Percentiles rank a stretch among this genome's conserved stretches.
Evolutionary conservation across 1,140 invertebrate genomes (phyloP).

Genomic region (Ctenoplectra terminalis): DNA sequence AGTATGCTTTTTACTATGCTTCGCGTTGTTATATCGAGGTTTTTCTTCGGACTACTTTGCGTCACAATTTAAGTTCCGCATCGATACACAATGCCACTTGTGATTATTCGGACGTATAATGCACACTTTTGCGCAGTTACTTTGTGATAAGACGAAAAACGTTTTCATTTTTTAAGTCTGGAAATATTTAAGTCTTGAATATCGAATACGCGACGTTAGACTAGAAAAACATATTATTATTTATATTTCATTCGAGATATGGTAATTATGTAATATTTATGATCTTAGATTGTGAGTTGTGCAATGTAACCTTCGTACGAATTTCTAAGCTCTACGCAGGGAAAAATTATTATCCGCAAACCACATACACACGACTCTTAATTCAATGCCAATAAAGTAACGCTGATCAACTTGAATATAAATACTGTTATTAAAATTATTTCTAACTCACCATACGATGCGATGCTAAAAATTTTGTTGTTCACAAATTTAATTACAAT

Average conservation of each 20-base stretch:
- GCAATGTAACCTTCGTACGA: too few species aligned
- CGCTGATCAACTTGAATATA: neutral
- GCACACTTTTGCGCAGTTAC: too few species aligned
- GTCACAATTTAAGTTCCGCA: neutral
- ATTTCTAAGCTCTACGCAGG: neutral
- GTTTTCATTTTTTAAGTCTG: too few species aligned
- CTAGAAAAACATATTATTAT: neutral
- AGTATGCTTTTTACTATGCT: neutral
- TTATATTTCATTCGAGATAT: neutral
- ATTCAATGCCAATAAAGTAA: neutral
- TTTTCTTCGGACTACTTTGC: neutral
- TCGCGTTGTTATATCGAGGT: neutral
- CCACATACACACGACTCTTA: neutral
- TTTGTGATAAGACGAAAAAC: neutral
- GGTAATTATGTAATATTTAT: too few species aligned
- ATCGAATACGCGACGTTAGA: neutral
- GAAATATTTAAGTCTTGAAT: too few species aligned
- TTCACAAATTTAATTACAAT: too few species aligned
- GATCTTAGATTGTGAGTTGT: neutral
- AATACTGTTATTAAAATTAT: neutral
- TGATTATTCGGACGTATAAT: neutral
- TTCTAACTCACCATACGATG: neutral
- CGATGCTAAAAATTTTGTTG: too few species aligned
- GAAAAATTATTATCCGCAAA: neutral
- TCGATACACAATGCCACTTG: too few species aligned